Evolutionary conservation across 2,113 vertebrate genomes (phyloP), one percentile per base, ranked within the genome.

Genomic region (Gavialis gangeticus): DNA sequence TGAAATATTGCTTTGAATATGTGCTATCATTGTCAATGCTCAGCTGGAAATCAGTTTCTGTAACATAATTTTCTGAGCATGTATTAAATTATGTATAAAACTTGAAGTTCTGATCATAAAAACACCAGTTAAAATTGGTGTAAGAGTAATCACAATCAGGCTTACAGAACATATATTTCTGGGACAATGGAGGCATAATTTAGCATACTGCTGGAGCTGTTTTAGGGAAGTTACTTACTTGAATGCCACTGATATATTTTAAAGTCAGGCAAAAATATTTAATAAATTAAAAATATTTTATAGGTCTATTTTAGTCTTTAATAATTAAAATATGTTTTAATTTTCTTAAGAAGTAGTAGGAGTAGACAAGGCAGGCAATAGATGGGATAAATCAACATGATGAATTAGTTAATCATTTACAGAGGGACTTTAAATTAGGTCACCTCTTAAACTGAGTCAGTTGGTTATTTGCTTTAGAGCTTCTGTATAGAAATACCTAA

Each of bases 241-340:
- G 57, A 15, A 46, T 46, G 69, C 69, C 12, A 73, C 21, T 90
- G 91, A 87, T 91, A 59, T 60, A 88, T 94, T 96, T 96, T 90
- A 94, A 92, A 94, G 88, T 85, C 86, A n/a, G 79, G 84, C 93
- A 92, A 96, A 95, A 95, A 90, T 91, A 86, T 90, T 95, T 94
- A 93, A 97, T 96, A 94, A 91, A 93, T 97, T 95, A 91, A 91
- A 95, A 91, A 46, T 73, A 75, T 73, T 94, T 84, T 79, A 63
- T 75, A 91, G 93, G 84, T 90, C 85, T 69, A 91, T 87, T 84
- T 95, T 87, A 88, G 89, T 77, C 86, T 91, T 96, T 87, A 96
- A 97, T 97, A 96, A 97, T 97, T 96, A 96, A 97, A 95, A 83
- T 88, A 94, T 94, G 90, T 96, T 95, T 95, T 94, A 96, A 96